These are phyloP conservation scores for Eclectus roratus DNA, from an alignment of 2,113 vertebrate species.

Conservation along the genomic window DNA sequence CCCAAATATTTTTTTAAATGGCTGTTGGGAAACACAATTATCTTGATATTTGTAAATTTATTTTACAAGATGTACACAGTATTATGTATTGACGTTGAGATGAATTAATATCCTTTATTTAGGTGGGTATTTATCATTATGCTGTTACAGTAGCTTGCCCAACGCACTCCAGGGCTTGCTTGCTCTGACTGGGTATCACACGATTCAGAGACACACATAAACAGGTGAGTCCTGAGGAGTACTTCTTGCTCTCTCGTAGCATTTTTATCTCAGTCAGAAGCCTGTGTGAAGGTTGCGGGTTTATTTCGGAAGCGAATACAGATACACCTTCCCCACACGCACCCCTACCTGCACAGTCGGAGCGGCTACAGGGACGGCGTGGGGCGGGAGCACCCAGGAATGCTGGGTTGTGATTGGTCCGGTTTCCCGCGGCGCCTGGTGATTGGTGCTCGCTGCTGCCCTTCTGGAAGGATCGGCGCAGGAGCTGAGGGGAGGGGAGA, in stretches of 20 bases:
- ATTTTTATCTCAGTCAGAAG: accelerated
- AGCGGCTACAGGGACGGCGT: no score
- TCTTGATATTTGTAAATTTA: background rate
- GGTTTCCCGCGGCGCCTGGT: accelerated
- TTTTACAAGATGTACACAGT: accelerated
- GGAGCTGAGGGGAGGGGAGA: background rate
- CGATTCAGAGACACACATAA: accelerated
- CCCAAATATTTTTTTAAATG: accelerated
- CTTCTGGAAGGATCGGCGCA: accelerated
- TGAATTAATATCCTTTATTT: background rate
- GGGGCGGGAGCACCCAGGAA: accelerated
- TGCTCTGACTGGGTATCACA: accelerated
- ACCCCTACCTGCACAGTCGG: no score
- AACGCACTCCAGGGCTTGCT: no score
- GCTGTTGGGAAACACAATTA: accelerated
- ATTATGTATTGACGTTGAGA: no score
- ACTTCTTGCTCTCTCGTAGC: accelerated
- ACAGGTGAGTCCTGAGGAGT: accelerated
- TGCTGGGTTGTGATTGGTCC: background rate
- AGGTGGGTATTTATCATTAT: accelerated
- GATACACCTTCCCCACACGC: accelerated
- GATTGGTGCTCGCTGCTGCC: background rate
- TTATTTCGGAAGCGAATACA: accelerated
- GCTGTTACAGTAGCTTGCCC: accelerated
- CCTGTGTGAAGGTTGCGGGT: accelerated